Evolutionary conservation across 2,797 vertebrate species (phyloP).

Genomic region (Ptychadena robeensis): DNA sequence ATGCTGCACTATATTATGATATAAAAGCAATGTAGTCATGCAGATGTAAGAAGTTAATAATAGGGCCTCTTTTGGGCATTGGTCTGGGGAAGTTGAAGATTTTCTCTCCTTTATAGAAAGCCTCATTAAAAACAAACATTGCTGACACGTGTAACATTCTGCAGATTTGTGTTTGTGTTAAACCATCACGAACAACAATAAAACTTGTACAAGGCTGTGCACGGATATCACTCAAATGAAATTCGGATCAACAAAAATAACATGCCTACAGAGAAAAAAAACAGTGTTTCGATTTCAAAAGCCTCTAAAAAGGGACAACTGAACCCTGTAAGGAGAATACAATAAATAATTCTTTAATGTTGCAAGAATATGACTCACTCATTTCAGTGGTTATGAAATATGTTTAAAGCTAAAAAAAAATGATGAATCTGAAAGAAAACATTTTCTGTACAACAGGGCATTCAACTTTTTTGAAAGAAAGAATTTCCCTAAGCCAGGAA

Average conservation of each 20-base stretch:
- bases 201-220: not conserved
- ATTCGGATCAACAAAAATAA: conserved; percentile 5
- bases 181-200: not conserved
- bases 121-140: not conserved
- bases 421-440: conserved; percentile 50
- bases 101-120: not conserved
- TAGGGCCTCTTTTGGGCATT: not conserved
- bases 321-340: conserved; percentile 10
- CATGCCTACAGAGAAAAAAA: conserved; percentile 5
- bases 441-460: conserved; percentile 46
- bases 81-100: not conserved
- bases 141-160: not conserved
- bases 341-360: conserved; percentile 42
- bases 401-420: conserved; percentile 51
- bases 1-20: no score
- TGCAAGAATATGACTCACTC: conserved; percentile 42
- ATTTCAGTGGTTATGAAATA: conserved; percentile 40
- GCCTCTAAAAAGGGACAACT: not conserved
- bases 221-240: not conserved
- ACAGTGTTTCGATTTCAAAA: conserved; percentile 2
- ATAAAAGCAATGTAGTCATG: no score
- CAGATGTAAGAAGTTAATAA: not conserved
- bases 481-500: conserved; percentile 50
- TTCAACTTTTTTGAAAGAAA: conserved; percentile 36
- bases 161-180: not conserved